These are phyloP conservation scores for Acanthosoma haemorrhoidale DNA, from an alignment of 2,888 invertebrate genomes.

Conservation along the genomic window DNA sequence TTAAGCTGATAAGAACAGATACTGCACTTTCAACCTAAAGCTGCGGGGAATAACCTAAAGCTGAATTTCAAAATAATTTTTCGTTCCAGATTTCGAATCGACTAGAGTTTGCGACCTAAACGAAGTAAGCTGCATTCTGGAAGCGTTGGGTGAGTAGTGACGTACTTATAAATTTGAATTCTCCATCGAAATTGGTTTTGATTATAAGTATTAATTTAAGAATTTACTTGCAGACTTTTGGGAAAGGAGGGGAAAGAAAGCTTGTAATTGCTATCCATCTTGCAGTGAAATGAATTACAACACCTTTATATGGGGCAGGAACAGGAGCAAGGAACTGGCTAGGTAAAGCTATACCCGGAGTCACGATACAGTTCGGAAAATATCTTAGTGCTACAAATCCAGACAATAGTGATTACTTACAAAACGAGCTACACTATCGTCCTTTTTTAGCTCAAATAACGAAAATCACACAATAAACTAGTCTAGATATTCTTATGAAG, in stretches of 20 bases:
- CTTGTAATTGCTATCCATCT: background rate
- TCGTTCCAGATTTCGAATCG: background rate
- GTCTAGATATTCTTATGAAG: too few species aligned
- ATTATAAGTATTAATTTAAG: background rate
- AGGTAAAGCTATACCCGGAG: too few species aligned
- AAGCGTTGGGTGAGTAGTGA: background rate
- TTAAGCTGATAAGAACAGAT: too few species aligned
- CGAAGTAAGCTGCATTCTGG: background rate
- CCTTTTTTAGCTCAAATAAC: too few species aligned
- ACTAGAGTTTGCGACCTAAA: background rate
- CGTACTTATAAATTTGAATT: too few species aligned
- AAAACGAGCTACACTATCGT: too few species aligned
- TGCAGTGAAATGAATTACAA: constrained; percentile 13
- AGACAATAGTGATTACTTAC: too few species aligned
- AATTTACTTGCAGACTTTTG: background rate
- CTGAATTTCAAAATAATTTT: background rate
- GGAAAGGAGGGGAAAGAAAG: background rate
- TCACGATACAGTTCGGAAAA: too few species aligned
- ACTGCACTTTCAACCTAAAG: background rate
- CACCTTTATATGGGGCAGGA: background rate
- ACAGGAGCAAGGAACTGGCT: background rate
- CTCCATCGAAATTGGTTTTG: background rate
- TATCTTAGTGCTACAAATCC: too few species aligned
- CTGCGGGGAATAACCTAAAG: too few species aligned
- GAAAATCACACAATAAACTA: too few species aligned